Evolutionary conservation across 1,140 invertebrate species (phyloP).

Genomic region (Pseudomyrmex pallidus): DNA sequence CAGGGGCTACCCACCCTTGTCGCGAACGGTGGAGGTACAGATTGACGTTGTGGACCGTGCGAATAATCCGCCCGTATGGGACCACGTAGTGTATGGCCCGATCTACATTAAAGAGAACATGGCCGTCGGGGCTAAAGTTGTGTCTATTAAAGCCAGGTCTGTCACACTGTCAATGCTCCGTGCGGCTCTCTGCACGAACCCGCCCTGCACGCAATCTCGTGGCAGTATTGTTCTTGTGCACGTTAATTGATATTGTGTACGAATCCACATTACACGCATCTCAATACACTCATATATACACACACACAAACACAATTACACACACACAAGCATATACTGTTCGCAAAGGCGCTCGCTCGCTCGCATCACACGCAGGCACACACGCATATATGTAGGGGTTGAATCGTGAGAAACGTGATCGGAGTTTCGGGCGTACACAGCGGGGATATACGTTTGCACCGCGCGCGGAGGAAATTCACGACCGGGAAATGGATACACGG

Average conservation of each 20-base stretch:
- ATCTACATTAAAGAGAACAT: conserved; percentile 98
- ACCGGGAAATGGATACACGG: neutral
- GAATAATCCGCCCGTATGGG: conserved; percentile 98
- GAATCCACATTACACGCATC: conserved; percentile 72
- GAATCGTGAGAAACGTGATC: conserved; percentile 4
- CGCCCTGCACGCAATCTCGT: conserved; percentile 85
- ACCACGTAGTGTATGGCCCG: conserved; percentile 97
- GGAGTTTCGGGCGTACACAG: neutral
- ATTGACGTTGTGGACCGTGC: conserved; percentile 98
- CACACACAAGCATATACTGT: conserved; percentile 62
- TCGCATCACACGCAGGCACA: conserved; percentile 41
- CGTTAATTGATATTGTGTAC: conserved; percentile 86
- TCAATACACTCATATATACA: conserved; percentile 41
- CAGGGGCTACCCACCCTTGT: conserved; percentile 96
- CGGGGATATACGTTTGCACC: neutral
- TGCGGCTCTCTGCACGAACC: conserved; percentile 75
- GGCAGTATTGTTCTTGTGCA: conserved; percentile 85
- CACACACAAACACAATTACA: conserved; percentile 26
- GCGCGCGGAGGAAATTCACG: conserved; percentile 3
- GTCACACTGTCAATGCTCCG: conserved; percentile 86
- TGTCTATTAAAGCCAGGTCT: conserved; percentile 99
- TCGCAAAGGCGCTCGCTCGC: conserved; percentile 41
- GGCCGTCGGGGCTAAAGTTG: conserved; percentile 97
- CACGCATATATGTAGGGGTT: conserved; percentile 4
- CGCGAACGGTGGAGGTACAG: conserved; percentile 97